Conservation (phyloP, 2,113 vertebrate genomes). For the Anseranas semipalmata region DNA sequence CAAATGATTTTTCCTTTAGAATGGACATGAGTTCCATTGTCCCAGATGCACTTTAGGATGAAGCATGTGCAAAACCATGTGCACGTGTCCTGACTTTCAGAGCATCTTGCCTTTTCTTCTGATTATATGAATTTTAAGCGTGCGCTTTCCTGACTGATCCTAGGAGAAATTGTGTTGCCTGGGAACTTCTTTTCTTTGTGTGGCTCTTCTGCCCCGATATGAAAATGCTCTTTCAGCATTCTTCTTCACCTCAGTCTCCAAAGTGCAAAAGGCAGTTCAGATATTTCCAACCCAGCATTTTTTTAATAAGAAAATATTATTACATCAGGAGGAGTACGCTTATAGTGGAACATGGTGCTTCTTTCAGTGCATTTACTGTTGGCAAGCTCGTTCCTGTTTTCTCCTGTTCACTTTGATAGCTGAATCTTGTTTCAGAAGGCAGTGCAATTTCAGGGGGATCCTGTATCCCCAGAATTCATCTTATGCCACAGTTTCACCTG, state of each 20-base stretch:
- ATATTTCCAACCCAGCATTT: neutral
- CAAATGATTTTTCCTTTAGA: neutral
- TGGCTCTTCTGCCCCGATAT: neutral
- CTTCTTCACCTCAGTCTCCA: neutral
- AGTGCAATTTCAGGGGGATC: neutral
- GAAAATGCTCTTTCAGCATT: neutral
- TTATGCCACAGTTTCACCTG: neutral
- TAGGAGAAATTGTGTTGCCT: neutral
- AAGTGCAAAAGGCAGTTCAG: neutral
- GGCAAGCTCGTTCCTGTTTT: neutral
- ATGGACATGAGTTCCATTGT: neutral
- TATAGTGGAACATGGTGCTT: neutral
- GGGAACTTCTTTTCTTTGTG: neutral
- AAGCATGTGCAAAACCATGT: neutral
- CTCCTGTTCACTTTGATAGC: neutral
- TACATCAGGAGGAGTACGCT: conserved; percentile 37
- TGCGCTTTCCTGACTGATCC: neutral
- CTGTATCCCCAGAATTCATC: neutral
- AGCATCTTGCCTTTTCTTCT: neutral
- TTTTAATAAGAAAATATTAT: conserved; percentile 46
- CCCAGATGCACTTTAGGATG: neutral
- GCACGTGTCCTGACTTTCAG: neutral
- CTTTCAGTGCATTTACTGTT: neutral
- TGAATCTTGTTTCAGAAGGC: neutral
- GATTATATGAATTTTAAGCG: neutral